Evolutionary conservation across 1,140 invertebrate genomes (phyloP).

Genomic region (Agrilus planipennis): DNA sequence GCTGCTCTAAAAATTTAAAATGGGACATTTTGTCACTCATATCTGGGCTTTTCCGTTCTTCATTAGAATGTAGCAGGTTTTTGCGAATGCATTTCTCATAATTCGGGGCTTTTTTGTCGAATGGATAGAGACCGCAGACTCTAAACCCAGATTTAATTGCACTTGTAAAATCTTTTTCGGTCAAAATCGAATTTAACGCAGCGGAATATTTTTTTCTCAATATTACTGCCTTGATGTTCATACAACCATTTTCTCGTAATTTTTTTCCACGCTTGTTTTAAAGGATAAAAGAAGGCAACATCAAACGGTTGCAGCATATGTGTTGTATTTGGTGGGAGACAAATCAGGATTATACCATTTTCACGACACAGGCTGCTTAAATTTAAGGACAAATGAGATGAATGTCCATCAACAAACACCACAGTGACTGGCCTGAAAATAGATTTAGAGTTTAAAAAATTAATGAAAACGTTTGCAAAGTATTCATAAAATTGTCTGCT

Average conservation of each 20-base stretch:
- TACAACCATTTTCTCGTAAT: not conserved
- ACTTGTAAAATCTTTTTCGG: no score
- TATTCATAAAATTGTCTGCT: constrained; percentile 19
- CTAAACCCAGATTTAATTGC: not conserved
- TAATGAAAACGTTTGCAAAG: constrained; percentile 18
- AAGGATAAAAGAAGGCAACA: not conserved
- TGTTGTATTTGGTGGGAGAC: constrained; percentile 1
- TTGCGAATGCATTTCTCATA: not conserved
- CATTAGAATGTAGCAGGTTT: no score
- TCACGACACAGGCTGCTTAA: not conserved
- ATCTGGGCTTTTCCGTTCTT: no score
- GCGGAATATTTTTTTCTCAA: not conserved
- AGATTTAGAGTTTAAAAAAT: not conserved
- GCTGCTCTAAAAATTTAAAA: no score
- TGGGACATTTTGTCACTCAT: no score
- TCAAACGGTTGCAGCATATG: not conserved
- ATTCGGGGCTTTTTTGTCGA: not conserved
- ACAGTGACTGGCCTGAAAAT: constrained; percentile 1
- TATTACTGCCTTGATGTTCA: not conserved
- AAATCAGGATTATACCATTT: not conserved
- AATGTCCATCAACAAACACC: constrained; percentile 2
- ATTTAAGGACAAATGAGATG: constrained; percentile 4
- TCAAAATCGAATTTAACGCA: not conserved
- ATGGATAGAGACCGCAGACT: not conserved
- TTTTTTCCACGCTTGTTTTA: not conserved